Evolutionary conservation across 2,113 vertebrate species (phyloP), one percentile per base, ranked within the genome.

Genomic region (Sisor rabdophorus): DNA sequence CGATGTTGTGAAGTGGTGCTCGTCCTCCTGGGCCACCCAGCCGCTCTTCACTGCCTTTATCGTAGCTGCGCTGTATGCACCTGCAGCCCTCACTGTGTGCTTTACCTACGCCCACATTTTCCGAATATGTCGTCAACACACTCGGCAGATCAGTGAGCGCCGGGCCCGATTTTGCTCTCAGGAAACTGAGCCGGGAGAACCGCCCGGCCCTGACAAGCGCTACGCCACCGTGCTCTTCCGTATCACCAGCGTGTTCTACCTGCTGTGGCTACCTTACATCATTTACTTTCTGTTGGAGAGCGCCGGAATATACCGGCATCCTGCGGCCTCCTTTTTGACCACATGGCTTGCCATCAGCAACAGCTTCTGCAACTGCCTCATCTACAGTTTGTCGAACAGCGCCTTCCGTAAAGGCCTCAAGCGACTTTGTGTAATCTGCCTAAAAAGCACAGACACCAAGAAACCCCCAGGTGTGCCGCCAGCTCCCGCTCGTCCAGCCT

Each of bases 271-370:
- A 85, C 97, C 97, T 36, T 99, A 99, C 85, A 98, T 99, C 71
- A 91, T 98, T 80, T 99, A 99, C 89, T 98, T 99, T 77, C 90
- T 99, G 73, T 77, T 99, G 86, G 97, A 99, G 90, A 99, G 97
- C 59, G 96, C 92, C 24, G 89, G 93, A 2, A 90, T 97, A 84
- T 95, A 93, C 78, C 90, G 89, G 54, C 96, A 93, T 84, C 92
- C 92, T 0, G 76, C 90, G 0, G 95, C 91, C 0, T 98, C 97
- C 28, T 99, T 99, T 87, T 81, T 99, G 67, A 98, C 97, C 80
- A 99, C 97, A 81, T 99, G 97, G 97, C 89, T 99, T 70, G 97
- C 97, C 82, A 99, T 99, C 89, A 98, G 96, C 93, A 99, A 99
- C 91, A 99, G 97, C 87, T 99, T 99, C 91, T 99, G 95, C 87